Conservation (phyloP, 2,113 vertebrate species). For the Loxodonta africana region DNA sequence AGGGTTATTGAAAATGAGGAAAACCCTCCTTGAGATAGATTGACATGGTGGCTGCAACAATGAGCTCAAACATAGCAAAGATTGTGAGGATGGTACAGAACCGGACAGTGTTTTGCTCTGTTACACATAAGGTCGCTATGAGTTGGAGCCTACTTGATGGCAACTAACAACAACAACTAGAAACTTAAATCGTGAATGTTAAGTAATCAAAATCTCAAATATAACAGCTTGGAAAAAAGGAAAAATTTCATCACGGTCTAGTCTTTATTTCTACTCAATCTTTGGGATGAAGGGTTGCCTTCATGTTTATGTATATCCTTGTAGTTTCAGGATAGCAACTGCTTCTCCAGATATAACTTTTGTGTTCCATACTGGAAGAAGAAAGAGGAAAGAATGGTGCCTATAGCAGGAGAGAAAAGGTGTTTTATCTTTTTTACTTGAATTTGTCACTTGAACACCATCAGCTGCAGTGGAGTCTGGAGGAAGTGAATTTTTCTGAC, state of each 20-base stretch:
- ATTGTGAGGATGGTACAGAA: too few relatives aligned
- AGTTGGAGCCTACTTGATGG: too few relatives aligned
- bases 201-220: background rate
- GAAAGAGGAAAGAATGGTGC: background rate
- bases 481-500: background rate
- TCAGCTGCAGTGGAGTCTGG: background rate
- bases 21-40: too few relatives aligned
- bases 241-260: background rate
- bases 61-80: too few relatives aligned
- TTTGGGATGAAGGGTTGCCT: background rate
- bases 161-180: too few relatives aligned
- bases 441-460: background rate
- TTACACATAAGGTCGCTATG: too few relatives aligned
- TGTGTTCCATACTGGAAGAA: background rate
- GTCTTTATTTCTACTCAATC: background rate
- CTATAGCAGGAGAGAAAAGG: background rate
- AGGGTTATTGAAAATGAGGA: too few relatives aligned
- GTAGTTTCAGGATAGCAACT: background rate
- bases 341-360: background rate
- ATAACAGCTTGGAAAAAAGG: background rate
- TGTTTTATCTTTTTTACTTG: background rate
- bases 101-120: too few relatives aligned
- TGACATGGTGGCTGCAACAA: too few relatives aligned
- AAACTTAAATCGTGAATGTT: background rate
- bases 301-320: background rate